Base-by-base conservation (phyloP, 1,140 invertebrate species). In the Druon quercuslanigerum region DNA sequence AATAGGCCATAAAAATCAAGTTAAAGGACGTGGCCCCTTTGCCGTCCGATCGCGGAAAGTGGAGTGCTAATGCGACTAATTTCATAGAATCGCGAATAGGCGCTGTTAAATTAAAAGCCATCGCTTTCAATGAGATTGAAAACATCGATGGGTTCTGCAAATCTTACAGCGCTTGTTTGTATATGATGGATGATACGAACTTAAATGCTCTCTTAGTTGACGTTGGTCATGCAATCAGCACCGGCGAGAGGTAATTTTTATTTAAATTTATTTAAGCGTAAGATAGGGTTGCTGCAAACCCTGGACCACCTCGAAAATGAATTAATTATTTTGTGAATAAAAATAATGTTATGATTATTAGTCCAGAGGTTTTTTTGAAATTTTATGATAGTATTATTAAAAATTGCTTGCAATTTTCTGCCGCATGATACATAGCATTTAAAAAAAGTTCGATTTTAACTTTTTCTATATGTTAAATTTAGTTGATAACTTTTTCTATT, bases 1-100 rank as follows among this genome's bases (percentile, higher is more conserved):
- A 79, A 71, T 50, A 92, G 91, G 91, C 90, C 3, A 87, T 91
- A 20, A 87, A 83, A 74, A 76, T 92, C 40, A 74, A 82, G 0
- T 71, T 92, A 8, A 84, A 70, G 76, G 86, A 90, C 19, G 73
- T 92, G 1, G 71, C 52, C 60, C 82, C 86, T 5, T 51, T 79
- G 5, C 56, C 79, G 16, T 40, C 79, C 0, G 57, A 83, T 7
- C 70, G 72, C 16, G 51, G 76, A 0, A 40, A 81, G 7, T 92
- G 88, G 89, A 74, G 50, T 20, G 3, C 8, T 7, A 79, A 80
- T n/a, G 33, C 77, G 0, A 81, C 16, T 0, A 11, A 54, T 17
- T 84, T 71, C 7, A 60, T 90, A 12, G 77, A 74, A 40, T 54
- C 40, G 14, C 17, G 56, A 25, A 50, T 84, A 12, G 3, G 14